Evolutionary conservation across 2,888 invertebrate species (phyloP).

Genomic region (Aromia moschata): DNA sequence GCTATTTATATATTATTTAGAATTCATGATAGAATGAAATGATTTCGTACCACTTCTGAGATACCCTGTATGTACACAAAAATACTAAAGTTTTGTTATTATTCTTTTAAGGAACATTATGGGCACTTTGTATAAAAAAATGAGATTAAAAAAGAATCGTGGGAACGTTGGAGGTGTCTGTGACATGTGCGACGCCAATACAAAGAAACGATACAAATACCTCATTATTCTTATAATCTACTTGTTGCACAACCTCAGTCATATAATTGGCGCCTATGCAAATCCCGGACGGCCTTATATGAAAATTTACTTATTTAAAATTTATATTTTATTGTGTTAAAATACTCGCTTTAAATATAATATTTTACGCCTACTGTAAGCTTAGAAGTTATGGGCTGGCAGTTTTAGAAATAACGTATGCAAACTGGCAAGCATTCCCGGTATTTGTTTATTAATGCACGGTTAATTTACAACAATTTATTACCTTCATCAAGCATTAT

Average conservation of each 20-base stretch:
- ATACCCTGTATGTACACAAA: no score
- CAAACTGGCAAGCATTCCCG: background rate
- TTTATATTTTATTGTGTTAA: conserved; percentile 14
- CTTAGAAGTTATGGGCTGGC: background rate
- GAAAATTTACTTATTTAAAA: conserved; percentile 6
- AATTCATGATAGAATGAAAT: no score
- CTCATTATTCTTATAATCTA: background rate
- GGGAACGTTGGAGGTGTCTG: background rate
- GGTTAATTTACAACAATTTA: background rate
- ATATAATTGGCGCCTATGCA: conserved; percentile 23
- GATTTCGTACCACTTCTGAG: no score
- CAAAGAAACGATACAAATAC: background rate
- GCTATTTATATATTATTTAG: no score
- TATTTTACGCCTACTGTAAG: conserved; percentile 5
- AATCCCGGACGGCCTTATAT: background rate
- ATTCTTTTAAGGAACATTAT: no score
- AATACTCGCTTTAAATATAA: conserved; percentile 12
- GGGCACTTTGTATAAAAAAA: no score
- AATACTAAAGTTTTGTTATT: no score
- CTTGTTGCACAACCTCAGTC: conserved; percentile 12
- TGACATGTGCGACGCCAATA: background rate
- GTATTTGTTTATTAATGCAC: background rate
- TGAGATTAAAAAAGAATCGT: background rate
- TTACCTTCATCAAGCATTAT: background rate
- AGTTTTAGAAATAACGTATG: conserved; percentile 1